A percentile compares a stretch with the other conserved stretches of the same genome.
These are phyloP conservation scores for Alligator mississippiensis DNA, from an alignment of 2,113 vertebrate species.

Conservation along the genomic window DNA sequence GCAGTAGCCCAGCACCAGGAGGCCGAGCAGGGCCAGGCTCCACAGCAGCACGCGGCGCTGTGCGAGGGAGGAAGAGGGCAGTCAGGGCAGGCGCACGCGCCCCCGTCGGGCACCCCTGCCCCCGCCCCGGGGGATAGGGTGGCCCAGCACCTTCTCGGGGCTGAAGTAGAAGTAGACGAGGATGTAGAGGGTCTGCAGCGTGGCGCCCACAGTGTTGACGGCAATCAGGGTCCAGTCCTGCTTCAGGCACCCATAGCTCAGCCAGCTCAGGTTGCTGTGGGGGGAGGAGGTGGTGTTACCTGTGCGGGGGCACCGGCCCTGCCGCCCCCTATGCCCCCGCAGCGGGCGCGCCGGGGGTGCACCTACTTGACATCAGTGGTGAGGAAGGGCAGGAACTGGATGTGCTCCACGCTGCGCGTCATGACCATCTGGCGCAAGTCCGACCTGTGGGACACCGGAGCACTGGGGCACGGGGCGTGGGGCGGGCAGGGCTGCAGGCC, in stretches of 20 bases:
- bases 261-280: constrained; percentile 91
- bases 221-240: constrained; percentile 82
- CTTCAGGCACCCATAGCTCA: constrained; percentile 91
- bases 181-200: constrained; percentile 89
- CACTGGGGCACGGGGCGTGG: rapidly evolving
- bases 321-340: neutral
- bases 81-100: neutral
- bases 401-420: constrained; percentile 85
- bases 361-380: constrained; percentile 91
- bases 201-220: constrained; percentile 86
- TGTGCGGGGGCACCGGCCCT: neutral
- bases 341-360: neutral
- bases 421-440: constrained; percentile 89
- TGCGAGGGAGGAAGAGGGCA: neutral
- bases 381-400: constrained; percentile 95
- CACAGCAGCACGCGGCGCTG: constrained; percentile 78
- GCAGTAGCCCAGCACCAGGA: constrained; percentile 78
- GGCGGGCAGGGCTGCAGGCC: neutral
- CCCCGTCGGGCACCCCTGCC: neutral
- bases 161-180: constrained; percentile 85
- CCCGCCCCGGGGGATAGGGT: rapidly evolving
- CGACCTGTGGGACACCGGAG: constrained; percentile 73
- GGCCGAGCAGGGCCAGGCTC: constrained; percentile 65
- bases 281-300: neutral
- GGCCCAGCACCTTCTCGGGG: constrained; percentile 80